Conservation (phyloP, 2,113 vertebrate genomes). For the Chelonoidis abingdonii region DNA sequence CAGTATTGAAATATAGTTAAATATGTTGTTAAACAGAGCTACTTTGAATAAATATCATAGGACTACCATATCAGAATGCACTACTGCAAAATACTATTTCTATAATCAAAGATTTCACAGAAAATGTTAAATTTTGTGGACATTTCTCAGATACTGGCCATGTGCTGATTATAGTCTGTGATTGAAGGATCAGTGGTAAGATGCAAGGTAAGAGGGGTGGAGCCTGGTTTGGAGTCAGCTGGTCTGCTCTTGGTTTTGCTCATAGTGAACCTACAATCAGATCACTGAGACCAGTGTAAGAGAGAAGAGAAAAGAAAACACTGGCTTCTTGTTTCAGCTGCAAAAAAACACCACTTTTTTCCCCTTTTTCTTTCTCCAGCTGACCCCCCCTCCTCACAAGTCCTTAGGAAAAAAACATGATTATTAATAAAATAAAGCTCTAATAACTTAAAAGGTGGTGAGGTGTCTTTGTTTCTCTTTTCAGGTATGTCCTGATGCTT, state of each 20-base stretch:
- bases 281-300: accelerated
- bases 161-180: neutral
- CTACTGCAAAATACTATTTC: neutral
- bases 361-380: too few species aligned
- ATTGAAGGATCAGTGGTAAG: neutral
- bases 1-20: neutral
- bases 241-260: neutral
- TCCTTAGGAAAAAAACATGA: neutral
- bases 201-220: neutral
- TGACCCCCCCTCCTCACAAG: neutral
- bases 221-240: neutral
- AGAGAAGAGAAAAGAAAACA: neutral
- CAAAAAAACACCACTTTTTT: neutral
- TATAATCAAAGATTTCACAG: neutral
- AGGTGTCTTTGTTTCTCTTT: neutral
- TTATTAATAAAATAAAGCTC: neutral
- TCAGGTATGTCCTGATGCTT: neutral
- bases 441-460: neutral
- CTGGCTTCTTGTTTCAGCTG: slow-evolving; percentile 48
- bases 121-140: neutral
- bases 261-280: neutral
- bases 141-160: neutral
- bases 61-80: neutral
- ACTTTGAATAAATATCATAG: neutral
- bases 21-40: neutral